phyloP scores from a whole-genome alignment of 2,113 vertebrate genomes.

The Cricetomys ansorgei region DNA sequence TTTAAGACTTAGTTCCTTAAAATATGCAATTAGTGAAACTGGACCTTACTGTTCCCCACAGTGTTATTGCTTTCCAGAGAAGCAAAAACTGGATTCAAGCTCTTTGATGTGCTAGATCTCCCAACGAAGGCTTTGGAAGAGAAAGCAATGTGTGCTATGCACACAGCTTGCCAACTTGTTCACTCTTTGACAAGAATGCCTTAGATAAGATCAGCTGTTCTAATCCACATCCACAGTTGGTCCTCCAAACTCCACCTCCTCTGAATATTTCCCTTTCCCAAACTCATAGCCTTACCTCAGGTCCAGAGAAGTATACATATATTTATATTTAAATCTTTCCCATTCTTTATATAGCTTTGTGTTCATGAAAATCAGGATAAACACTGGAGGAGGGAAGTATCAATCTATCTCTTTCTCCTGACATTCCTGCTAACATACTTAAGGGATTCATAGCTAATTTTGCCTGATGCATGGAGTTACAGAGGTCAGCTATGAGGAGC shows the following conservation, averaged over 20 bases:
- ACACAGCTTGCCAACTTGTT: not conserved
- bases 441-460: not conserved
- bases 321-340: not conserved
- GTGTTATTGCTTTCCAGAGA: not conserved
- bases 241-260: not conserved
- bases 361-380: not conserved
- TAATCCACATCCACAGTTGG: accelerated
- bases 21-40: not conserved
- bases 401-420: not conserved
- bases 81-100: not conserved
- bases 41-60: not conserved
- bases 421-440: too few relatives aligned
- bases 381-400: not conserved
- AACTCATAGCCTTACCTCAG: not conserved
- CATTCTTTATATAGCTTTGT: not conserved
- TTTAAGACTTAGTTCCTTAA: constrained; percentile 9
- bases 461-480: not conserved
- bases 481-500: not conserved
- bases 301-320: not conserved
- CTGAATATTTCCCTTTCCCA: not conserved
- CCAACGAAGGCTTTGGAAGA: not conserved
- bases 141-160: not conserved
- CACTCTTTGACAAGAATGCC: accelerated
- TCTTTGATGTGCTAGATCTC: not conserved
- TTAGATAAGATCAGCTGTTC: not conserved